Evolutionary conservation across 2,113 vertebrate genomes (phyloP).

Genomic region (Hemichromis elongatus): DNA sequence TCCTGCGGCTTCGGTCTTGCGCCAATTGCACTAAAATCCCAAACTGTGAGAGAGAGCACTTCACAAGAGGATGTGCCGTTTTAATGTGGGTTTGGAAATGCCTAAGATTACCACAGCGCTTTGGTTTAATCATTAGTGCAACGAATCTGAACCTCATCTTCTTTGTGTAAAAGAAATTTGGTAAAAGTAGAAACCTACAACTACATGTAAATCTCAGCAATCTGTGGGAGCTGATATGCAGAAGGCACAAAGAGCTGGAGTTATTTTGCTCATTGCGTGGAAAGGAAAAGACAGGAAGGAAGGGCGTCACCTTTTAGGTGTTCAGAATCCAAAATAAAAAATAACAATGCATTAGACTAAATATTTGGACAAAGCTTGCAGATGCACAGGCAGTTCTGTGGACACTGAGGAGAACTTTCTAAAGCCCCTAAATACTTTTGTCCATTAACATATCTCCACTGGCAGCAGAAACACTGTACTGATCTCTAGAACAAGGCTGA

Average conservation of each 20-base stretch:
- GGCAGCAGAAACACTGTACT: neutral
- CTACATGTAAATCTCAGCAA: neutral
- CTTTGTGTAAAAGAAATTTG: neutral
- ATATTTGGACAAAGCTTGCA: neutral
- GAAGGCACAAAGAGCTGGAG: neutral
- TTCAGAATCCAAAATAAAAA: neutral
- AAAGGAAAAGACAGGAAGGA: neutral
- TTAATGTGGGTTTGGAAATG: neutral
- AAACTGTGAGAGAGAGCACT: neutral
- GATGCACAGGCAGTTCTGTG: neutral
- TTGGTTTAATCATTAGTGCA: neutral
- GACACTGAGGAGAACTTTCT: neutral
- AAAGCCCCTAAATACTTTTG: neutral
- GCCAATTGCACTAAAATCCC: constrained; percentile 7
- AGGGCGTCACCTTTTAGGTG: neutral
- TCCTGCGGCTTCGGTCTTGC: neutral
- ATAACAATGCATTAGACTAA: neutral
- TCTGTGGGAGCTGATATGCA: neutral
- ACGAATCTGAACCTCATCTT: neutral
- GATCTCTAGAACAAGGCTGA: neutral
- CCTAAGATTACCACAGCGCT: neutral
- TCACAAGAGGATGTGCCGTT: neutral
- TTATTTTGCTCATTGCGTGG: neutral
- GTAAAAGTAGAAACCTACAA: neutral
- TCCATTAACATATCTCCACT: neutral